Base-by-base conservation (phyloP, 2,888 invertebrate species). In the Trilocha varians region DNA sequence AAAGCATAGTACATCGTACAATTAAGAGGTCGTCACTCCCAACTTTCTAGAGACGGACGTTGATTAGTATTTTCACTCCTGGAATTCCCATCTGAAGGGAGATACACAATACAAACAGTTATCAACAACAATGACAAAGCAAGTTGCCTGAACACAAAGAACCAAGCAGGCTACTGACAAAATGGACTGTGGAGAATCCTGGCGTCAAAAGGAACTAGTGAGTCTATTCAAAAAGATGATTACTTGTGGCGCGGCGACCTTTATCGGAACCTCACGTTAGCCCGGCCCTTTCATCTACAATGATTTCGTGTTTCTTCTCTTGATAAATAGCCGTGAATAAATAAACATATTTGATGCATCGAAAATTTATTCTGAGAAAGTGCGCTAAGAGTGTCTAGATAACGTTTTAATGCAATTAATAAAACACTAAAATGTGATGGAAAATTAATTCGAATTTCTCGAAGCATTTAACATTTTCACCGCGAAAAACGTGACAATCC, bases 41-140 rank as follows among this genome's bases (percentile, higher is more conserved):
- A 62, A 78, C 82, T 84, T 82, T 83, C 79, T 80, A 80, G 58
- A 61, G 59, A 57, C 57, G 57, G 59, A 57, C 55, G 59, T 67
- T 77, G 76, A 83, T 80, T 77, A 73, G 69, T 72, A 71, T 77
- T 75, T 79, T 78, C 71, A 75, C 78, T 78, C 71, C 78, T 70
- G 73, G 76, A 67, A 73, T 75, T 74, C 62, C 55, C 62, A 65
- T 70, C 61, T 62, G 59, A 65, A 58, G 70, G 65, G 65, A 63
- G 59, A 55, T 44, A 59, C 59, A 68, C 61, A 70, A 73, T 68
- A 70, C 65, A 77, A 76, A 78, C 72, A 78, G 77, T 78, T 77
- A 80, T 75, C 76, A 78, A 74, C 69, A 66, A 64, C 66, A 73
- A 72, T 83, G 84, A 85, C 78, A 57, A 40, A 41, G 82, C 84